Evolutionary conservation across 2,113 vertebrate species (phyloP), one percentile per base, ranked within the genome.

Genomic region (Anguilla rostrata): DNA sequence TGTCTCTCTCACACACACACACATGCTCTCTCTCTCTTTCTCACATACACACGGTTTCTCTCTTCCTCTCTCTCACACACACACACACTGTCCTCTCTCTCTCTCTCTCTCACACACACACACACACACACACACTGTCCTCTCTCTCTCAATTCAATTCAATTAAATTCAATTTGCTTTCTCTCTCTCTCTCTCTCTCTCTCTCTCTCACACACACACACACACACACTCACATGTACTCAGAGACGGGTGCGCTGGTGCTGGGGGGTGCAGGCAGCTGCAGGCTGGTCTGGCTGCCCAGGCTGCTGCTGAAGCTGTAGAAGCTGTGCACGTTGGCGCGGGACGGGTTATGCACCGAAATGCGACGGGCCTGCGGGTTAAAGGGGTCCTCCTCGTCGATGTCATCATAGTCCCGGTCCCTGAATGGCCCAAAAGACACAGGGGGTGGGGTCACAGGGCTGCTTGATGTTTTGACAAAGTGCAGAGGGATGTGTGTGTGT

Each of bases 351-450:
- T 97, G 97, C 0, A 92, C 2, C 0, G 96, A 96, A 0, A 97
- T 94, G 90, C 95, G 96, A 2, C 94, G 95, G 0, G 97, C 96
- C 88, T 97, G 96, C 0, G 98, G 98, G 92, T 99, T 99, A 93
- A 99, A 99, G 0, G 98, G 98, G 88, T 99, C 98, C 0, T 97
- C 97, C 1, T 99, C 97, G 0, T 99, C 98, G 39, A 99, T 98
- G 93, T 99, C 98, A 0, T 97, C 95, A 0, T 98, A 98, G 88
- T 98, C 96, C 80, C 94, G 94, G 15, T 98, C 97, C 92, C 98
- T 99, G 90, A 0, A 49, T 26, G 11, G 56, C 14, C 14, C 18
- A 84, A 0, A 22, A 39, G n/a, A 46, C 46, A 26, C n/a, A 26
- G 43, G 43, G 18, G 40, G 56, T 26, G 60, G 39, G 43, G 39